phyloP scores from a whole-genome alignment of 2,888 invertebrate genomes.

The Margaritifera margaritifera region DNA sequence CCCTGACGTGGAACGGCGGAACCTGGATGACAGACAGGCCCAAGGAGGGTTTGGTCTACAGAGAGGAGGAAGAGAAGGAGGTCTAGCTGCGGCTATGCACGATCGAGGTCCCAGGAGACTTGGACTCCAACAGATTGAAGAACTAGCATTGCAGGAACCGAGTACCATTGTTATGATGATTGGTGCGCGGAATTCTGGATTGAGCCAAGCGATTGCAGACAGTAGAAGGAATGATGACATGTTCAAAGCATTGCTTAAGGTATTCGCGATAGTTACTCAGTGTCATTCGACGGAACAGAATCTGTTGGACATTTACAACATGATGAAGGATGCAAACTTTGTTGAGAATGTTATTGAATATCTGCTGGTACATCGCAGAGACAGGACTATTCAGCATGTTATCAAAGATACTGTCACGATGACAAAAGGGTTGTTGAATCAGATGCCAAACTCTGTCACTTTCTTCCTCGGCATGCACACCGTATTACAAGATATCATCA shows the following conservation, averaged over 20 bases:
- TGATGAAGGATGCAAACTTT: conserved; percentile 26
- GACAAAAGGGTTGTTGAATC: conserved; percentile 18
- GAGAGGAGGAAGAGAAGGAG: conserved; percentile 6
- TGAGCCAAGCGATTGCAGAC: conserved; percentile 12
- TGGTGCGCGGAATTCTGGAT: conserved; percentile 12
- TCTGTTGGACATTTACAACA: conserved; percentile 21
- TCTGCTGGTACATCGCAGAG: conserved; percentile 12
- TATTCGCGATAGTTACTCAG: conserved; percentile 31
- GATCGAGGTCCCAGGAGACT: conserved; percentile 6
- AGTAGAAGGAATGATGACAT: conserved; percentile 8
- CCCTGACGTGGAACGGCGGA: no score
- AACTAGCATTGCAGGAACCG: conserved; percentile 14
- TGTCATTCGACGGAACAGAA: conserved; percentile 24
- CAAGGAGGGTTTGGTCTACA: conserved; percentile 3
- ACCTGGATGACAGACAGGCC: not conserved
- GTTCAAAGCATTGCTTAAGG: conserved; percentile 13
- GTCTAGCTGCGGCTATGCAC: not conserved
- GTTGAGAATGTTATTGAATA: conserved; percentile 20
- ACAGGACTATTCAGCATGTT: conserved; percentile 13
- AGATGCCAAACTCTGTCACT: conserved; percentile 25
- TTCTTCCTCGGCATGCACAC: conserved; percentile 26
- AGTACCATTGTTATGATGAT: conserved; percentile 17
- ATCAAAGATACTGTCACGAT: conserved; percentile 26
- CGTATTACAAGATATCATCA: conserved; percentile 22
- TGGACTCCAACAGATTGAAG: conserved; percentile 8